Conservation (phyloP, 1,140 invertebrate genomes). For the Platyscapa corneri region DNA sequence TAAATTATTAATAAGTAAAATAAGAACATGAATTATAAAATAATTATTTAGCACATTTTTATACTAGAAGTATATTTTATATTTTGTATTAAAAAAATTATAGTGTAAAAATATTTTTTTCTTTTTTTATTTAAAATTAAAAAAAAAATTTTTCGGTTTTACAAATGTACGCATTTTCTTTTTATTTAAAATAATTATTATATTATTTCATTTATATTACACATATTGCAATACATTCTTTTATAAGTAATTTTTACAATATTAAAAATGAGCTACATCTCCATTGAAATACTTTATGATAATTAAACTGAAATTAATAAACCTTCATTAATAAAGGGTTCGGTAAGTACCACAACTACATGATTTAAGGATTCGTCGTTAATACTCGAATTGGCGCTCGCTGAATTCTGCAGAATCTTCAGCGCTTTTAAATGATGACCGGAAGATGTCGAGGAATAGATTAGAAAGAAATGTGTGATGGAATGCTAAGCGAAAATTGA, state of each 20-base stretch:
- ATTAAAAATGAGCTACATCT: not conserved
- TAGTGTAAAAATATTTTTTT: too few relatives aligned
- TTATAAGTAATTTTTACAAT: not conserved
- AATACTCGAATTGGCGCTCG: not conserved
- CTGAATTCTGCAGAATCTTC: not conserved
- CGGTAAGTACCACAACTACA: not conserved
- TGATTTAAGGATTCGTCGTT: not conserved
- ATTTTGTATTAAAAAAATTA: too few relatives aligned
- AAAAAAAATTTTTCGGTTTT: too few relatives aligned
- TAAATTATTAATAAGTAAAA: too few relatives aligned
- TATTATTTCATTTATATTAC: too few relatives aligned
- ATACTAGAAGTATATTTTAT: too few relatives aligned
- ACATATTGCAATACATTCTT: too few relatives aligned
- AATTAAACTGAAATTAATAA: not conserved
- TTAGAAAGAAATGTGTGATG: constrained; percentile 8
- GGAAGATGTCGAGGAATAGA: not conserved
- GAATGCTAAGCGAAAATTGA: not conserved
- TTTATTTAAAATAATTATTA: too few relatives aligned
- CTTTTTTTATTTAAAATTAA: too few relatives aligned
- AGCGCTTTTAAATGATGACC: not conserved
- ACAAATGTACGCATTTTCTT: too few relatives aligned
- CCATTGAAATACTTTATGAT: not conserved
- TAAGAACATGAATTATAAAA: too few relatives aligned
- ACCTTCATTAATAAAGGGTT: not conserved
- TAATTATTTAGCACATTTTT: too few relatives aligned